Conservation (phyloP, 2,888 invertebrate species). For the Polydrusus pterygomalis region DNA sequence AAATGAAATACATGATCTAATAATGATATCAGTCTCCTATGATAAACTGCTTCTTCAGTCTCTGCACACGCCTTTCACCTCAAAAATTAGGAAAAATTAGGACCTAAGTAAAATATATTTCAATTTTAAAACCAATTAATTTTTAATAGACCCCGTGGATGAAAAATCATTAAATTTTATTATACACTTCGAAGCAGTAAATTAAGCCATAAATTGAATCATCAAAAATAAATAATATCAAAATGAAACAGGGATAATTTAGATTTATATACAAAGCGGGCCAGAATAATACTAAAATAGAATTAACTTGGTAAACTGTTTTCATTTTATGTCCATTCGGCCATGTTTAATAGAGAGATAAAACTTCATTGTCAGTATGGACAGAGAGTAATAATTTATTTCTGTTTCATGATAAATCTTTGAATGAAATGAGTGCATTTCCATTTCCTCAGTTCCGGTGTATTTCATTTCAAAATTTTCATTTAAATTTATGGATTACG, state of each 20-base stretch:
- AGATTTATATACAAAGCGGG: constrained; percentile 45
- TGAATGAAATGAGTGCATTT: constrained; percentile 47
- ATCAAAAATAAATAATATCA: constrained; percentile 44
- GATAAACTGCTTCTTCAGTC: no score
- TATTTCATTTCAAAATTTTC: constrained; percentile 30
- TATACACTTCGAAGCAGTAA: constrained; percentile 16
- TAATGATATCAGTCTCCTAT: no score
- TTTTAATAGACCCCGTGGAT: background rate
- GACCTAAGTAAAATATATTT: background rate
- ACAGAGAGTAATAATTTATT: constrained; percentile 51
- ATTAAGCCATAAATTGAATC: constrained; percentile 30
- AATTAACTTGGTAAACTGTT: constrained; percentile 53
- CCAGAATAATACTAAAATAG: constrained; percentile 49
- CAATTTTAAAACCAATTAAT: background rate
- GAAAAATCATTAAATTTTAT: constrained; percentile 32
- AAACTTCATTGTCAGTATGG: constrained; percentile 54
- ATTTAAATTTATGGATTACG: constrained; percentile 26
- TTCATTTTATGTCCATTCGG: constrained; percentile 52
- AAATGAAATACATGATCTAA: no score
- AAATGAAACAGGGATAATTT: constrained; percentile 45
- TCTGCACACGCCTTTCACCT: no score
- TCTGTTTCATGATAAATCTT: constrained; percentile 52
- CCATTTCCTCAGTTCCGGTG: constrained; percentile 45
- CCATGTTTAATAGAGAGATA: constrained; percentile 52
- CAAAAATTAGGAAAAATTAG: background rate